Percentiles rank a stretch among this genome's conserved stretches.
Conservation (phyloP, 2,113 vertebrate genomes). For the Gnathochromis pfefferi region DNA sequence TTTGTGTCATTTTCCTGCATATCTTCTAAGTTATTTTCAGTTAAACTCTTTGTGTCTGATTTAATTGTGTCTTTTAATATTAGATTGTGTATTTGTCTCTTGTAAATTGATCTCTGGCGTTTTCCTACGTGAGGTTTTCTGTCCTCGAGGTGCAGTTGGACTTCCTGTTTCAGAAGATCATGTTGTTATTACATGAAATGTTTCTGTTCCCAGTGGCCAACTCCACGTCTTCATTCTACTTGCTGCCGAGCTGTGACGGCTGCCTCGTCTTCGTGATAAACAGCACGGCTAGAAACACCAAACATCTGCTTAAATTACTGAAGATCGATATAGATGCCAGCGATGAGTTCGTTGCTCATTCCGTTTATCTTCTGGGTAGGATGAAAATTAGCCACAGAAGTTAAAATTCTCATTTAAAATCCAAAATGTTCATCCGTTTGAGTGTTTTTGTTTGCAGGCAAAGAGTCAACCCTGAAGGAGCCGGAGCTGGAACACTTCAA, state of each 20-base stretch:
- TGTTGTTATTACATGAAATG: neutral
- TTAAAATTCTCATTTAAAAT: neutral
- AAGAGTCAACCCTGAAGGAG: neutral
- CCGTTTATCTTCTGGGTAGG: slow-evolving; percentile 24
- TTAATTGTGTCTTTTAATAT: neutral
- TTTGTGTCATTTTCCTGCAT: neutral
- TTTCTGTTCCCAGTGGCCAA: neutral
- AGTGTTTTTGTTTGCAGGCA: neutral
- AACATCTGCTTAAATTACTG: accelerated
- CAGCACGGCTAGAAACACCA: neutral
- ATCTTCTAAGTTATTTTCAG: neutral
- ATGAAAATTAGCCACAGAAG: neutral
- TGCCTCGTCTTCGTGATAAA: neutral
- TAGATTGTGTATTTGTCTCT: neutral
- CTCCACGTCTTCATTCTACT: accelerated
- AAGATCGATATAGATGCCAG: accelerated
- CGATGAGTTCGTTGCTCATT: accelerated
- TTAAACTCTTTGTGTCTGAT: neutral
- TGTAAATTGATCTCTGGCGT: neutral
- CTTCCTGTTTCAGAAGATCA: neutral
- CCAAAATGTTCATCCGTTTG: neutral
- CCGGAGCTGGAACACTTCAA: slow-evolving; percentile 15
- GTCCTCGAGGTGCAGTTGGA: too few species aligned
- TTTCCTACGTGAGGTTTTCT: neutral
- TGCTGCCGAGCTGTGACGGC: neutral